Percentiles rank a stretch among this genome's conserved stretches.
Conservation (phyloP, 2,888 invertebrate species). For the Pristionchus fissidentatus region DNA sequence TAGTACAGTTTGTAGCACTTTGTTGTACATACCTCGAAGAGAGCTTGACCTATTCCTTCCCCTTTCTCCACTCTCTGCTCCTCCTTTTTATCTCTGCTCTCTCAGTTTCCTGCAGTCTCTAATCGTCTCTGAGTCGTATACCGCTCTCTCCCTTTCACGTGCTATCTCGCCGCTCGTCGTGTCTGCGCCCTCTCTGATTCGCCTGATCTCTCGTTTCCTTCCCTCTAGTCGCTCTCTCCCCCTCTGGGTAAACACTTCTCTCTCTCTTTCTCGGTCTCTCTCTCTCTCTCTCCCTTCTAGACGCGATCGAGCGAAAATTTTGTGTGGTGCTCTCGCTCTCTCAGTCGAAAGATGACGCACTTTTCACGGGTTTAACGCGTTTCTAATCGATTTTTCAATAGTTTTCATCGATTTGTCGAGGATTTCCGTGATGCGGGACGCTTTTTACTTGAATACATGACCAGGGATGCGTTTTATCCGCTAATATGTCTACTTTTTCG, state of each 20-base stretch:
- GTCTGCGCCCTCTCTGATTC: conserved; percentile 1
- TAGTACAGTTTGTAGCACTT: too few relatives aligned
- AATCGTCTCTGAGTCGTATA: neutral
- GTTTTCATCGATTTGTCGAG: neutral
- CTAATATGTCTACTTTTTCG: neutral
- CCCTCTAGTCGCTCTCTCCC: neutral
- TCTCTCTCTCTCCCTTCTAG: neutral
- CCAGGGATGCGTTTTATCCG: neutral
- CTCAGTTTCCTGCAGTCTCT: neutral
- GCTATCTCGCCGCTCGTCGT: neutral
- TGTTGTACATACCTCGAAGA: too few relatives aligned
- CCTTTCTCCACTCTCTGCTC: conserved; percentile 4
- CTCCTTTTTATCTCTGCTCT: too few relatives aligned
- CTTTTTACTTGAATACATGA: neutral
- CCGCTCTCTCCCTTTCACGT: neutral
- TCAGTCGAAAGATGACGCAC: neutral
- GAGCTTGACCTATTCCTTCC: conserved; percentile 31
- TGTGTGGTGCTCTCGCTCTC: conserved; percentile 9
- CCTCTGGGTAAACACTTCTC: conserved; percentile 22
- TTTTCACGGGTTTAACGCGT: neutral
- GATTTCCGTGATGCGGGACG: neutral
- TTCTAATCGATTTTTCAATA: neutral
- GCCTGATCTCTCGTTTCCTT: neutral
- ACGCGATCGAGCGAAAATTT: conserved; percentile 31
- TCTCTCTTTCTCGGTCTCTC: too few relatives aligned